Evolutionary conservation across 2,888 invertebrate species (phyloP), one percentile per base, ranked within the genome.

Genomic region (Netelia fuscicornis): DNA sequence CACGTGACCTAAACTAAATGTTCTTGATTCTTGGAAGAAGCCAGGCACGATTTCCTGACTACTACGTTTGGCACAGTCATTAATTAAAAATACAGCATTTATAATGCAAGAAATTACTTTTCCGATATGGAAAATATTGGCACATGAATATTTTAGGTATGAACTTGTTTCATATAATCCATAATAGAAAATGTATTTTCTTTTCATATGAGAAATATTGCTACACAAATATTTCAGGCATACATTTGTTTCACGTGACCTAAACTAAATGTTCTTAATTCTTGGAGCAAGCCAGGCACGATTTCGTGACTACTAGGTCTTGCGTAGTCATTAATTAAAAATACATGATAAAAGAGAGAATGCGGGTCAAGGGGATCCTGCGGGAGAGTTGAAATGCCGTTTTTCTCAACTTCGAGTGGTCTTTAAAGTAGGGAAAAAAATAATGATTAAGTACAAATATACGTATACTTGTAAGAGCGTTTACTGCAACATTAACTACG

Each of bases 311-410:
- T 65, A 76, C 37, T 62, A 62, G 62, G 75, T 81, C 75, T 37
- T 37, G 54, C 30, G 23, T 13, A 42, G 58, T 67, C 75, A 67
- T 81, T 81, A 70, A 75, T 81, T 68, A 68, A 68, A 75, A 60
- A 75, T 75, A 75, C 75, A 81, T 81, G 68, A 64, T 70, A 67
- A 80, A 44, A 58, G 37, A 23, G 23, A 58, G 37, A 23, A 13
- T 42, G 23, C n/a, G 52, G 68, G 42, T 62, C 44, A 64, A 64
- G 56, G 23, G 56, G 70, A 70, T 54, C 42, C 13, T 42, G 56
- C 20, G 62, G 62, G 70, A 62, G 42, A 68, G 64, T 23, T 42
- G 25, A 23, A 58, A 62, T 70, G 54, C 64, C 11, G 20, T 65
- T 54, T 75, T 64, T 65, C 65, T 30, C n/a, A 20, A 54, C 20